phyloP scores from a whole-genome alignment of 1,140 invertebrate species.

The Microvelia longipes region DNA sequence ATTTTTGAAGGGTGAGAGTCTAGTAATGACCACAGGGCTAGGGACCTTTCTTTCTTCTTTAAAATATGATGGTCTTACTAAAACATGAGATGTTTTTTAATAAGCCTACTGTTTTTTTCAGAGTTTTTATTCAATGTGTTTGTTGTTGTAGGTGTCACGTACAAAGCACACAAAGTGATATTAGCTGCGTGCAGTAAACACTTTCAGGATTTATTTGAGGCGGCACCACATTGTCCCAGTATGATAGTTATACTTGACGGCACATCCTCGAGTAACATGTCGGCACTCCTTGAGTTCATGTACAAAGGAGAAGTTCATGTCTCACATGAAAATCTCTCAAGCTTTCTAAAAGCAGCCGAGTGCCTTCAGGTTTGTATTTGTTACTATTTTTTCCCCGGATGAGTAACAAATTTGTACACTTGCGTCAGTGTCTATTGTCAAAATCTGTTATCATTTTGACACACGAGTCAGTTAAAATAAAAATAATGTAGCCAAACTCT shows the following conservation, averaged over 20 bases:
- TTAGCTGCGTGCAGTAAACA: slow-evolving; percentile 86
- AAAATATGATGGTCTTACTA: too few species aligned
- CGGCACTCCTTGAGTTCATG: slow-evolving; percentile 80
- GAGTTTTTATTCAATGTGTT: not conserved
- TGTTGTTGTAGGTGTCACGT: slow-evolving; percentile 61
- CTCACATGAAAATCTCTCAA: slow-evolving; percentile 71
- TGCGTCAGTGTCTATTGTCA: too few species aligned
- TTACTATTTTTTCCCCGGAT: too few species aligned
- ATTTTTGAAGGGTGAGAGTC: too few species aligned
- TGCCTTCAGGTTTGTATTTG: slow-evolving; percentile 51
- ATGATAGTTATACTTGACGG: slow-evolving; percentile 76
- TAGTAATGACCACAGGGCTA: too few species aligned
- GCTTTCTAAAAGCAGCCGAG: slow-evolving; percentile 78
- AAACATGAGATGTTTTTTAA: too few species aligned
- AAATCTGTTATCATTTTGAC: too few species aligned
- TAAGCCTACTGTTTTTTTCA: too few species aligned
- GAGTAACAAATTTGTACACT: too few species aligned
- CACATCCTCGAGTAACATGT: slow-evolving; percentile 73
- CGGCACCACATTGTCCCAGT: slow-evolving; percentile 61
- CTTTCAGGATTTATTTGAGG: slow-evolving; percentile 80
- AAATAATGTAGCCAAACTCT: too few species aligned
- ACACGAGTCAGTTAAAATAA: too few species aligned
- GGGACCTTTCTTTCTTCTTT: too few species aligned
- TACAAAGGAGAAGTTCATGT: slow-evolving; percentile 84
- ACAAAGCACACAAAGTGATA: slow-evolving; percentile 80